These are phyloP conservation scores for Anniella stebbinsi DNA, from an alignment of 2,797 vertebrate species.

Conservation along the genomic window DNA sequence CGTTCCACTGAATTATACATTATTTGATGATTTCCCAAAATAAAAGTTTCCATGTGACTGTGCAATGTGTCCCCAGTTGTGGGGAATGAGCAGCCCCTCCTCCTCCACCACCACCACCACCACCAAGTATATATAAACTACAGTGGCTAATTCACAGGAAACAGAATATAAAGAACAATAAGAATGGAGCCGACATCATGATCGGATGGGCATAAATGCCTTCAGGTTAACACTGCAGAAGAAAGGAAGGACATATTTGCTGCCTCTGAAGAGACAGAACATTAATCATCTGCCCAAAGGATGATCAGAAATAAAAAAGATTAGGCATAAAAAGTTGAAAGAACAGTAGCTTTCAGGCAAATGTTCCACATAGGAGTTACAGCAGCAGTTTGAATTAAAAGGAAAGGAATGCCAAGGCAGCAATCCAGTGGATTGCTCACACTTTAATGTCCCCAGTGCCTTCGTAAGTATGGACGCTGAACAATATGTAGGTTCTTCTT, in stretches of 20 bases:
- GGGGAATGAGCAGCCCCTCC: too few relatives aligned
- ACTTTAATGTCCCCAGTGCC: neutral
- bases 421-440: neutral
- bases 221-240: slow-evolving; percentile 61
- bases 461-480: neutral
- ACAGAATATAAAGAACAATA: slow-evolving; percentile 55
- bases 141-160: slow-evolving; percentile 45
- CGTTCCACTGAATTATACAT: slow-evolving; percentile 15
- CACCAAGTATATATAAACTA: slow-evolving; percentile 9
- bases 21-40: neutral
- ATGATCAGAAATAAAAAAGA: slow-evolving; percentile 41
- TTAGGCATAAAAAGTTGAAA: slow-evolving; percentile 20
- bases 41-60: rapidly evolving
- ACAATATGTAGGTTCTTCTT: neutral
- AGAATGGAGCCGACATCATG: slow-evolving; percentile 54
- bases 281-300: slow-evolving; percentile 53
- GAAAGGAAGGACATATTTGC: slow-evolving; percentile 60
- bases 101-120: too few relatives aligned
- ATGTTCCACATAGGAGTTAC: neutral
- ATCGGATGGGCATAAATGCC: slow-evolving; percentile 59
- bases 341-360: neutral
- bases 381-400: neutral
- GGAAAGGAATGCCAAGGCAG: neutral
- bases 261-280: slow-evolving; percentile 31
- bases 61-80: neutral